Base-by-base conservation (phyloP, 2,888 invertebrate genomes). In the Conus canariensis region DNA sequence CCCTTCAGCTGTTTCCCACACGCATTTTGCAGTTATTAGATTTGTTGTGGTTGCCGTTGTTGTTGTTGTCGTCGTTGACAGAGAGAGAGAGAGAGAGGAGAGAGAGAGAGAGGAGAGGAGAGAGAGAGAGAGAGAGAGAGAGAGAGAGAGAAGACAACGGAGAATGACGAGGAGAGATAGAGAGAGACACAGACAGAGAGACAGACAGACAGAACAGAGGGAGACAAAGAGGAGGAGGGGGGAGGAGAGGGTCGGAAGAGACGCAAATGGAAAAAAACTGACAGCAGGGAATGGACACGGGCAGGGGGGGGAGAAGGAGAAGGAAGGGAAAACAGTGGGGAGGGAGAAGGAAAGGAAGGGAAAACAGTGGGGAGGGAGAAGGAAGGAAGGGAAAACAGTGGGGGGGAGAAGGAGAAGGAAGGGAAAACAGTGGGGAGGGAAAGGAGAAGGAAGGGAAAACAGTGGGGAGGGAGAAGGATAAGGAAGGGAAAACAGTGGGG, bases 341-440 rank as follows among this genome's bases (percentile, higher is more conserved):
- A 45, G 45, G 45, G 4, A 45, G n/a, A 45, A 45, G 45, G 45
- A 45, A 45, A 45, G 45, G 4, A 45, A 45, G 4, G 45, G 45
- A 45, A 45, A 2, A 45, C 45, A 45, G 45, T 45, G 45, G 45
- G 45, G 45, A 45, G n/a, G 45, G 45, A 3, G 3, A 45, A 45
- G 45, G 45, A 45, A n/a, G n/a, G 45, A 45, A 45, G 45, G 45
- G 3, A 45, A n/a, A n/a, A n/a, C n/a, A 4, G 30, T 0, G 2
- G 30, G 30, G 2, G 30, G 2, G 2, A 2, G 30, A n/a, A n/a
- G n/a, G n/a, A n/a, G n/a, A n/a, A n/a, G 2, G 2, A 2, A n/a
- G n/a, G 45, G 4, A 45, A 45, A 2, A 45, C 45, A 45, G 45
- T 45, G 45, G 45, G 45, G 45, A 45, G 45, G 45, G 45, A 45